Base-by-base conservation (phyloP, 2,113 vertebrate genomes). In the Tragelaphus buxtoni region DNA sequence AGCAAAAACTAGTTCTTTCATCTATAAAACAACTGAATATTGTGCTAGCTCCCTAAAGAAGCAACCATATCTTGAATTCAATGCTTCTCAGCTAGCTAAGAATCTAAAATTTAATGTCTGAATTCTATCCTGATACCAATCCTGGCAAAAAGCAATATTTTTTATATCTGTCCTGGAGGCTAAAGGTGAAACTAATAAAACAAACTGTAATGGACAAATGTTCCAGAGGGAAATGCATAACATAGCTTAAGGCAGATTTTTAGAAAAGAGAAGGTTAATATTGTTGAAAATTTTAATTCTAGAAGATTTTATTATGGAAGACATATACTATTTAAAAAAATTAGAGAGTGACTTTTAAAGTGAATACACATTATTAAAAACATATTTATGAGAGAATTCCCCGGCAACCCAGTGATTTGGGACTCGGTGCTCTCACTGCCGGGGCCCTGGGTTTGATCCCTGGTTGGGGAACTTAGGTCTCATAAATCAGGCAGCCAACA, bases 161-260 rank as follows among this genome's bases (percentile, higher is more conserved):
- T 74, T 80, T 45, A n/a, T 47, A 79, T 51, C 47, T 88, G 35
- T 83, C 87, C 32, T 45, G 5, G 30, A 83, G 20, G 16, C 42
- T 88, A 77, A 39, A 55, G 20, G 8, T 22, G 92, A 82, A 74
- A 74, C 17, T 65, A 35, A 87, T n/a, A 87, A 81, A 91, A 80
- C 8, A 55, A 83, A 65, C 65, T 88, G 16, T 74, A 35, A 55
- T 32, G 20, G 39, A 58, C 56, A 94, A 86, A 74, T 30, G 12
- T 91, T 96, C 83, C 89, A 91, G 80, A 39, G 69, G 35, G n/a
- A 93, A 79, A 47, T 55, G 87, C 18, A 77, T n/a, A 42, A 88
- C 17, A 88, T 69, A 60, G 45, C 58, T 84, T 28, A 61, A 53
- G 4, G 55, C 14, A 72, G 35, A 80, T 35, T 55, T 96, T 90